These are phyloP conservation scores for Datnioides undecimradiatus DNA, from an alignment of 2,113 vertebrate species.

Conservation along the genomic window DNA sequence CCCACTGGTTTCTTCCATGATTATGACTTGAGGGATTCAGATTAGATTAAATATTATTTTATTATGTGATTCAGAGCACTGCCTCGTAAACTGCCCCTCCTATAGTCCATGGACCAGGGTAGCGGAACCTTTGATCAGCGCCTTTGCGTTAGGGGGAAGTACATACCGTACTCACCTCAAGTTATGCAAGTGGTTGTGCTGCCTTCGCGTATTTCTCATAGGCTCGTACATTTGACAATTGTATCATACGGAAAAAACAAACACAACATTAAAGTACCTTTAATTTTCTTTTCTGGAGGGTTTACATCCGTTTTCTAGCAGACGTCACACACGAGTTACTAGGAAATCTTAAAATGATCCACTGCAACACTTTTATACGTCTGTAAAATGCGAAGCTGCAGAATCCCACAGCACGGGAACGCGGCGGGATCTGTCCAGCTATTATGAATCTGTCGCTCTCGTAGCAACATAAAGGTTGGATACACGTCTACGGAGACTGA, in stretches of 20 bases:
- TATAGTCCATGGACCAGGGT: neutral
- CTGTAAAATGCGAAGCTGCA: rapidly evolving
- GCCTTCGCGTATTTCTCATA: neutral
- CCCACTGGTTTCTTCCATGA: neutral
- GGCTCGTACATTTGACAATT: neutral
- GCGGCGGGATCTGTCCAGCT: conserved; percentile 1
- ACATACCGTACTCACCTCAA: neutral
- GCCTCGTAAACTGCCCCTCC: too few relatives aligned
- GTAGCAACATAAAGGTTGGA: neutral
- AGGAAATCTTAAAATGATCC: neutral
- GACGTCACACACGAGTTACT: neutral
- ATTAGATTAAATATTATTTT: too few relatives aligned
- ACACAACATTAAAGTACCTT: neutral
- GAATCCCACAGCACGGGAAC: conserved; percentile 1
- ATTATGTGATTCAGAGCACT: too few relatives aligned
- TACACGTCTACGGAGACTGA: neutral
- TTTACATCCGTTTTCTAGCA: rapidly evolving
- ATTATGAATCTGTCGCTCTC: neutral
- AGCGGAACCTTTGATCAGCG: conserved; percentile 41
- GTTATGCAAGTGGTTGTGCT: conserved; percentile 35
- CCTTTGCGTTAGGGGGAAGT: neutral
- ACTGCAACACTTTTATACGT: neutral
- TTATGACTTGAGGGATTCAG: too few relatives aligned
- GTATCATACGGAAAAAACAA: neutral
- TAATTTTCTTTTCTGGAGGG: rapidly evolving